Evolutionary conservation across 2,888 invertebrate genomes (phyloP), one percentile per base, ranked within the genome.

Genomic region (Tetrapedia diversipes): DNA sequence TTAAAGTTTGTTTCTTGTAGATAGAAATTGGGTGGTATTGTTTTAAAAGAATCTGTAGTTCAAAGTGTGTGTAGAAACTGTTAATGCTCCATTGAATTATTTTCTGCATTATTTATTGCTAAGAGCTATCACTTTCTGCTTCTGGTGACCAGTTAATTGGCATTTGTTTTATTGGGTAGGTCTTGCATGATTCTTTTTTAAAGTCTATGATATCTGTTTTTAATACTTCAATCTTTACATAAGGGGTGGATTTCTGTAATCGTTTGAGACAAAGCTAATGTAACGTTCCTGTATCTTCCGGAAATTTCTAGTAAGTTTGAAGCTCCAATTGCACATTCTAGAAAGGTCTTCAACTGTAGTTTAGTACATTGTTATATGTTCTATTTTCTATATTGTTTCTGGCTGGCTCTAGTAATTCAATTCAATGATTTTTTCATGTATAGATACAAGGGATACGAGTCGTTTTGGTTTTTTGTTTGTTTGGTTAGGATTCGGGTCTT

Each of bases 61-160:
- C n/a, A n/a, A n/a, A 47, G 2, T 47, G 34, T 4, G 19, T 47
- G 34, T 22, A 24, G 1, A 22, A 43, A 6, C 19, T 32, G 34
- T 60, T 60, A 47, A 22, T 47, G 10, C 47, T 60, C 29, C 57
- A 59, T 11, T 43, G 41, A 10, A 43, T 27, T 29, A 43, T 59
- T 8, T 27, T 7, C n/a, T 57, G 27, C 27, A 41, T 34, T 39
- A n/a, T 24, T 1, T 41, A 8, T 0, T 41, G n/a, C n/a, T 57
- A 16, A 14, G 16, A 24, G 27, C 16, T 27, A 8, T 57, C 39
- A 27, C 10, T 41, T 10, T 57, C 39, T n/a, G n/a, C 16, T 39
- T 27, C 56, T n/a, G 27, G 24, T 41, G 34, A 8, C 27, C 39
- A 57, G 7, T 24, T 39, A 8, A 27, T 16, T n/a, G n/a, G n/a